Conservation (phyloP, 2,888 invertebrate species). For the Apotomis turbidana region DNA sequence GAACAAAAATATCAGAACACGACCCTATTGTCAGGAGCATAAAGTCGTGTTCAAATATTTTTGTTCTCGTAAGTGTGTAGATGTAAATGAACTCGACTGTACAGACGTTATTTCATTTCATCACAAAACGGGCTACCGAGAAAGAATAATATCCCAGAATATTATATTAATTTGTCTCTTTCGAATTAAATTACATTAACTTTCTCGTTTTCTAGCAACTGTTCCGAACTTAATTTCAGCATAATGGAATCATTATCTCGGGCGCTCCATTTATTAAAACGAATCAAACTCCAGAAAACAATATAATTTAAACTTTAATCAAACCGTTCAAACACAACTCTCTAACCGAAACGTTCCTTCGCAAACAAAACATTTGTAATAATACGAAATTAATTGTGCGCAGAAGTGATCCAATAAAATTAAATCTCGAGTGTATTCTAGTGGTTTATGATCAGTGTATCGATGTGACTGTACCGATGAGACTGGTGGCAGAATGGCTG, state of each 20-base stretch:
- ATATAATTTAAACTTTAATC: conserved; percentile 41
- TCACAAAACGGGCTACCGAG: neutral
- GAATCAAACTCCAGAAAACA: conserved; percentile 40
- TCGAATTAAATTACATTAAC: conserved; percentile 31
- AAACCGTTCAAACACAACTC: conserved; percentile 31
- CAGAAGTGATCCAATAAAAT: conserved; percentile 12
- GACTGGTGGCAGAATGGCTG: conserved; percentile 62
- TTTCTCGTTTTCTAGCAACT: conserved; percentile 21
- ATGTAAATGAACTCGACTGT: too few relatives aligned
- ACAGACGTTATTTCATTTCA: neutral
- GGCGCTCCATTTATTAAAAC: conserved; percentile 36
- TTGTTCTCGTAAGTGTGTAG: too few relatives aligned
- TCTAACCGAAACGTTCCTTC: conserved; percentile 27
- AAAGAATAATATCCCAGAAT: conserved; percentile 1
- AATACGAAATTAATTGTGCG: conserved; percentile 34
- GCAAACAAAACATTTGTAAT: conserved; percentile 37
- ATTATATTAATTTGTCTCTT: conserved; percentile 10
- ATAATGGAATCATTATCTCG: conserved; percentile 36
- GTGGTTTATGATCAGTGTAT: conserved; percentile 26
- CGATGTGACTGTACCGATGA: conserved; percentile 44
- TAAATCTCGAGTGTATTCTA: neutral
- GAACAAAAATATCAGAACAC: too few relatives aligned
- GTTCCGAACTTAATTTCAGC: conserved; percentile 36
- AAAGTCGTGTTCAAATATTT: too few relatives aligned
- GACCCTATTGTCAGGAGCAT: too few relatives aligned